Percentiles rank a stretch among this genome's conserved stretches.
Conservation (phyloP, 2,888 invertebrate species). For the Buathra laborator region DNA sequence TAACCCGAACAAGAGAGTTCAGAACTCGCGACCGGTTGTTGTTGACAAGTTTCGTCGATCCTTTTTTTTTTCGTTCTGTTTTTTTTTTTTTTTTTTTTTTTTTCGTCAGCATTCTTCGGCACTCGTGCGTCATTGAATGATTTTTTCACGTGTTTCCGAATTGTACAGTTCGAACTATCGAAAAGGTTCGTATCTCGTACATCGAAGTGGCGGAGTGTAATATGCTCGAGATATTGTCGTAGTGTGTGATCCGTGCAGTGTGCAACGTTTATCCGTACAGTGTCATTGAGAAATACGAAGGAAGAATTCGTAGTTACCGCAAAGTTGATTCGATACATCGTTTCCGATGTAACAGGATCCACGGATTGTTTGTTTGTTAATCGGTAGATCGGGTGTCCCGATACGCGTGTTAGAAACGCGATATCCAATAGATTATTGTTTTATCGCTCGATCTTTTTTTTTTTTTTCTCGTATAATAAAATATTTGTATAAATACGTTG, state of each 20-base stretch:
- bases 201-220: not conserved
- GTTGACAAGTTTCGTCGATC: slow-evolving; percentile 17
- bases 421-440: not conserved
- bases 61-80: not conserved
- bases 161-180: not conserved
- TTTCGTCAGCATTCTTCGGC: not conserved
- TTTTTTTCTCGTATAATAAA: not conserved
- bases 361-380: slow-evolving; percentile 24
- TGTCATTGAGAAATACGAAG: not conserved
- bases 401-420: not conserved
- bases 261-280: not conserved
- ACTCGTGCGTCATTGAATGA: not conserved
- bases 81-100: slow-evolving; percentile 2
- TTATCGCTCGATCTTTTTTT: not conserved
- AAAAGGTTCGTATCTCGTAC: not conserved
- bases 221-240: slow-evolving; percentile 3
- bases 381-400: not conserved
- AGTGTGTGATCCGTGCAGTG: slow-evolving; percentile 8
- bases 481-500: not conserved
- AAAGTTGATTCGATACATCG: not conserved
- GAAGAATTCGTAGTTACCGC: not conserved
- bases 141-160: not conserved
- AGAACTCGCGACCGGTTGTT: slow-evolving; percentile 33
- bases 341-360: not conserved
- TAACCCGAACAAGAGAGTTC: slow-evolving; percentile 12